Evolutionary conservation across 2,797 vertebrate species (phyloP).

Genomic region (Pygocentrus nattereri): DNA sequence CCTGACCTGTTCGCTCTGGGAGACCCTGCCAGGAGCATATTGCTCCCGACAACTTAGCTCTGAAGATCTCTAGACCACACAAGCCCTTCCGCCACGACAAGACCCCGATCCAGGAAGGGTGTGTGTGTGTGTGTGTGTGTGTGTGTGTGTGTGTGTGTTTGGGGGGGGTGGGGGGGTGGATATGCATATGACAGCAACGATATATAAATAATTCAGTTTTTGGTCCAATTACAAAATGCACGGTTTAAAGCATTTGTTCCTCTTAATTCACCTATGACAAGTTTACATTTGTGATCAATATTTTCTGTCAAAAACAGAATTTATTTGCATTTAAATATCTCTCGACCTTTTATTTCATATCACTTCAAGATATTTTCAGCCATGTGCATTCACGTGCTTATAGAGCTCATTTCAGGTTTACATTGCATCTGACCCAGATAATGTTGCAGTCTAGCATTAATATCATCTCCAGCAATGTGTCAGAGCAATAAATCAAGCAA

Average conservation of each 20-base stretch:
- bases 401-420: background rate
- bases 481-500: slow-evolving; percentile 36
- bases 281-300: background rate
- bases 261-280: background rate
- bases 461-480: slow-evolving; percentile 28
- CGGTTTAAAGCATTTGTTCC: background rate
- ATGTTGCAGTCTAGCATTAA: slow-evolving; percentile 6
- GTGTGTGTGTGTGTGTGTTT: too few relatives aligned
- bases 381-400: background rate
- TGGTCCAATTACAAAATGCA: too few relatives aligned
- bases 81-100: too few relatives aligned
- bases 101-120: too few relatives aligned
- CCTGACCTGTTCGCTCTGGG: too few relatives aligned
- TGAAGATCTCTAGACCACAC: too few relatives aligned
- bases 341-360: background rate
- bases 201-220: too few relatives aligned
- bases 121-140: too few relatives aligned
- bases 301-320: background rate
- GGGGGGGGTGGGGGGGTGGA: too few relatives aligned
- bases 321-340: background rate
- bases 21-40: too few relatives aligned
- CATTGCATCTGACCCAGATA: slow-evolving; percentile 32
- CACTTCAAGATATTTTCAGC: background rate
- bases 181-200: too few relatives aligned
- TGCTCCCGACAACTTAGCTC: too few relatives aligned